A percentile compares a stretch with the other conserved stretches of the same genome.
phyloP scores from a whole-genome alignment of 2,888 invertebrate species.

The Oeneis ivallda region DNA sequence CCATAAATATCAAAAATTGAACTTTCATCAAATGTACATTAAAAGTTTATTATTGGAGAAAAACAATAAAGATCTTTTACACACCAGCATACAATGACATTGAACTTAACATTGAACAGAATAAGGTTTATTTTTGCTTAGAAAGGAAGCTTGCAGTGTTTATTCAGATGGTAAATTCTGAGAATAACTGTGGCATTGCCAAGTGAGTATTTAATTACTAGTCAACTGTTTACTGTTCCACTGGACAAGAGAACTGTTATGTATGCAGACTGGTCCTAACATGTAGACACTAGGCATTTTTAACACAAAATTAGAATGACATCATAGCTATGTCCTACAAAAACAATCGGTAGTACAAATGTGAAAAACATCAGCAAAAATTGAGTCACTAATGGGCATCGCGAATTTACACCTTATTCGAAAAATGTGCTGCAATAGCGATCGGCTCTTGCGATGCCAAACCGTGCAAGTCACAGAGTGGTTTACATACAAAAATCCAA shows the following conservation, averaged over 20 bases:
- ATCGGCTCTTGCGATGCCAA: too few species aligned
- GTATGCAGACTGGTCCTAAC: too few species aligned
- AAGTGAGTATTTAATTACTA: slow-evolving; percentile 11
- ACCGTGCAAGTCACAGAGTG: too few species aligned
- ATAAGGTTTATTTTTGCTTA: slow-evolving; percentile 1
- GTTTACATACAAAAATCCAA: too few species aligned
- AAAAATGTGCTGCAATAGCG: too few species aligned
- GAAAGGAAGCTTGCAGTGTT: neutral
- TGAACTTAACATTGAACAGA: neutral
- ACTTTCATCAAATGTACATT: slow-evolving; percentile 7
- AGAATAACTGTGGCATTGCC: slow-evolving; percentile 25
- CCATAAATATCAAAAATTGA: slow-evolving; percentile 2
- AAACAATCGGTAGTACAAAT: too few species aligned
- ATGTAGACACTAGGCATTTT: too few species aligned
- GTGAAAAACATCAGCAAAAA: too few species aligned
- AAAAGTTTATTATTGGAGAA: slow-evolving; percentile 13
- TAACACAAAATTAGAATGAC: too few species aligned
- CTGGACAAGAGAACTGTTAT: slow-evolving; percentile 36
- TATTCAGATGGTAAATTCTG: slow-evolving; percentile 14
- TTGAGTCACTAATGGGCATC: too few species aligned
- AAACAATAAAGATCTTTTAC: slow-evolving; percentile 4
- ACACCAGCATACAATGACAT: neutral
- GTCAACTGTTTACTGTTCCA: slow-evolving; percentile 20
- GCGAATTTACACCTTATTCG: too few species aligned
- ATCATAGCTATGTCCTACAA: too few species aligned